A percentile compares a stretch with the other conserved stretches of the same genome.
phyloP scores from a whole-genome alignment of 2,113 vertebrate species.

The human (Homo sapiens) region DNA sequence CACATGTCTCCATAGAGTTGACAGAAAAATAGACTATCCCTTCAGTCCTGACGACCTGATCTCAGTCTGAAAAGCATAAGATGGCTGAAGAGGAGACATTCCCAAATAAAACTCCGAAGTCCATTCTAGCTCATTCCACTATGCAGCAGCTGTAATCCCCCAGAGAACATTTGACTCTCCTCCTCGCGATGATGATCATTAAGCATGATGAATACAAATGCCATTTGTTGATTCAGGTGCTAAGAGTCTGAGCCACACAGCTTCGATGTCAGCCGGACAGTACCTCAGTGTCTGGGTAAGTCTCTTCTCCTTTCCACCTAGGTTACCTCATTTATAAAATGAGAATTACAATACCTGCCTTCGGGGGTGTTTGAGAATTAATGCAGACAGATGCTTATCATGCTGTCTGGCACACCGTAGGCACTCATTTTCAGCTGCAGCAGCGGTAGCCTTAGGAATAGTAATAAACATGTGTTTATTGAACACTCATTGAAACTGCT shows the following conservation, averaged over 20 bases:
- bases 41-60: not conserved
- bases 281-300: not conserved
- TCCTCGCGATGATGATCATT: not conserved
- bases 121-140: not conserved
- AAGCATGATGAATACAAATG: not conserved
- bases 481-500: no score
- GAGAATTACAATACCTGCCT: not conserved
- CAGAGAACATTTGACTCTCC: not conserved
- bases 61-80: not conserved
- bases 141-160: not conserved
- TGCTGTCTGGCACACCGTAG: rapidly evolving
- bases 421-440: not conserved
- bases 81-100: not conserved
- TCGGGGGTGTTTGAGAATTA: not conserved
- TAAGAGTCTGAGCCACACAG: not conserved
- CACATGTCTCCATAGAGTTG: not conserved
- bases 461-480: not conserved
- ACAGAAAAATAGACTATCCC: not conserved
- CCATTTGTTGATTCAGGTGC: not conserved
- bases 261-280: not conserved
- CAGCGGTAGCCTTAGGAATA: not conserved
- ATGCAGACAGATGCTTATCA: not conserved
- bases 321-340: not conserved
- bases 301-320: not conserved
- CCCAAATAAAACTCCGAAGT: not conserved